phyloP scores from a whole-genome alignment of 2,888 invertebrate species.

The Thyatira batis region DNA sequence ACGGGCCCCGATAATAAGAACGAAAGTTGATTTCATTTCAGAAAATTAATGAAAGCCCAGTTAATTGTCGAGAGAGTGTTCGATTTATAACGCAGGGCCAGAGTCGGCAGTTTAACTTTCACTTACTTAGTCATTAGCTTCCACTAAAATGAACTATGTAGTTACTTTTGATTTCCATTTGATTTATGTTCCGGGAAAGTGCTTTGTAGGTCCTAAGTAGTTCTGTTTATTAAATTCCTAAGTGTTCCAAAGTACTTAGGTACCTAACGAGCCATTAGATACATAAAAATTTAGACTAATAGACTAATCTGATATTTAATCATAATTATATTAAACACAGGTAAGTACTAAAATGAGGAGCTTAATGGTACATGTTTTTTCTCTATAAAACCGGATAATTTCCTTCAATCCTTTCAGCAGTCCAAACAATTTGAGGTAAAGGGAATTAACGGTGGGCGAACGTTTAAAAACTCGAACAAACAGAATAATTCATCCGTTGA shows the following conservation, averaged over 20 bases:
- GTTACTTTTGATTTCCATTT: background rate
- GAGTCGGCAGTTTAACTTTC: background rate
- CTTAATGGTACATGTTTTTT: background rate
- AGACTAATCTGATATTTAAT: no score
- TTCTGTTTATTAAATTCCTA: no score
- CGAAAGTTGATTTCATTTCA: constrained; percentile 65
- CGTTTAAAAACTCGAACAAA: constrained; percentile 69
- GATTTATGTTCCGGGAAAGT: background rate
- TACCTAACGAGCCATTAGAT: no score
- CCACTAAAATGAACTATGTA: background rate
- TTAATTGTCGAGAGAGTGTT: constrained; percentile 49
- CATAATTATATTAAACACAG: no score
- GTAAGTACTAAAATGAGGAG: no score
- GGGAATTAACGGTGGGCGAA: constrained; percentile 39
- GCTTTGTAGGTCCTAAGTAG: no score
- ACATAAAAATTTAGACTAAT: no score
- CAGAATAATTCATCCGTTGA: constrained; percentile 74
- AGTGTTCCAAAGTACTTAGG: no score
- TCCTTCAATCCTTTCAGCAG: constrained; percentile 13
- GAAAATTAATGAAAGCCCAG: constrained; percentile 56
- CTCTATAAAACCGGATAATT: constrained; percentile 3
- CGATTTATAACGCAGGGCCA: constrained; percentile 46
- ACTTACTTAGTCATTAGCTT: background rate
- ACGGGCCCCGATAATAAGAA: constrained; percentile 56
- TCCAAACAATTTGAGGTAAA: constrained; percentile 43